Percentiles rank a stretch among this genome's conserved stretches.
These are phyloP conservation scores for Enteromius mattozi DNA, from an alignment of 2,797 vertebrate genomes.

Conservation along the genomic window DNA sequence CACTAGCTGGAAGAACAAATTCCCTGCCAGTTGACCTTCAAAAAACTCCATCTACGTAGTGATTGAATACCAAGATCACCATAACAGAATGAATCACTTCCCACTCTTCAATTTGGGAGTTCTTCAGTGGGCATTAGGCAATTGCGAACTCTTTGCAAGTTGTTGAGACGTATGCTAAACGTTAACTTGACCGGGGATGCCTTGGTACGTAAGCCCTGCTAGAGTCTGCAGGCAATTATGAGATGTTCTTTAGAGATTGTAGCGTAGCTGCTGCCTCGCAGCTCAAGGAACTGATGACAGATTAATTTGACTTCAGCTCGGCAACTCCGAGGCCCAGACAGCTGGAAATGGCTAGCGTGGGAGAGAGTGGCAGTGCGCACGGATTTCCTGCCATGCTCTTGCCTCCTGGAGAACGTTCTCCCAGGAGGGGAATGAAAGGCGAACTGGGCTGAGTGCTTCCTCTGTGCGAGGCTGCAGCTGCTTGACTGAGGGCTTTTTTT, in stretches of 20 bases:
- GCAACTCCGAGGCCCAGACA: conserved; percentile 27
- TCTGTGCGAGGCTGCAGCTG: conserved; percentile 43
- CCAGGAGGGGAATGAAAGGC: conserved; percentile 56
- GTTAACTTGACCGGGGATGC: conserved; percentile 34
- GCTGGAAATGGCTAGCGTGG: conserved; percentile 43
- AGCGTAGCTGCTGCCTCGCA: conserved; percentile 43
- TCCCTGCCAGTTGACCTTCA: conserved; percentile 27
- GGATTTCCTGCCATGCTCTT: conserved; percentile 65
- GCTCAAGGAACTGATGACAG: conserved; percentile 56
- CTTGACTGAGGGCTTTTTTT: conserved; percentile 34
- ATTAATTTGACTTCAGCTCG: conserved; percentile 50
- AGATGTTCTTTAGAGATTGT: conserved; percentile 64
- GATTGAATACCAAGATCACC: conserved; percentile 14
- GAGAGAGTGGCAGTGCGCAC: conserved; percentile 50
- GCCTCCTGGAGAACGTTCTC: conserved; percentile 47
- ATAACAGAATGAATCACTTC: conserved; percentile 42
- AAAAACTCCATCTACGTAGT: not conserved
- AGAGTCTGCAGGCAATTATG: conserved; percentile 66
- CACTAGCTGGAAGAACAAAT: conserved; percentile 28
- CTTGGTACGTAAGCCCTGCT: conserved; percentile 41
- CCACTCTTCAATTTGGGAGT: conserved; percentile 17
- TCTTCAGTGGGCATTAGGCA: conserved; percentile 10
- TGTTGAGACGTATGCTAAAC: conserved; percentile 41
- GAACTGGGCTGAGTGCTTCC: conserved; percentile 47
- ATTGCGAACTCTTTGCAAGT: not conserved